phyloP scores from a whole-genome alignment of 2,113 vertebrate genomes.

The Xenopus tropicalis region UCB_Xtro_10.0 CM004451.2:64839501-64840000 shows the following conservation, averaged over 20 bases:
- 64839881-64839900: too few species aligned
- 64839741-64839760: neutral
- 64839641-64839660: slow-evolving; percentile 14
- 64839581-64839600: slow-evolving; percentile 17
- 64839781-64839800: neutral
- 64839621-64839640: slow-evolving; percentile 14
- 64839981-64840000: too few species aligned
- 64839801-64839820: too few species aligned
- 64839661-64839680: neutral
- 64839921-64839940: too few species aligned
- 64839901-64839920: too few species aligned
- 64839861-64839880: too few species aligned
- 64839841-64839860: too few species aligned
- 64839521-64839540: slow-evolving; percentile 45
- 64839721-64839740: neutral
- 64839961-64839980: too few species aligned
- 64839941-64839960: too few species aligned
- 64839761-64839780: neutral
- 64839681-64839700: slow-evolving; percentile 4
- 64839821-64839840: too few species aligned
- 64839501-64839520: slow-evolving; percentile 45
- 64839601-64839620: slow-evolving; percentile 16
- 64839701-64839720: neutral
- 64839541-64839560: slow-evolving; percentile 40
- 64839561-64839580: slow-evolving; percentile 39